These are phyloP conservation scores for Drosophila tripunctata DNA, from an alignment of 2,888 invertebrate species.

Conservation along the genomic window DNA sequence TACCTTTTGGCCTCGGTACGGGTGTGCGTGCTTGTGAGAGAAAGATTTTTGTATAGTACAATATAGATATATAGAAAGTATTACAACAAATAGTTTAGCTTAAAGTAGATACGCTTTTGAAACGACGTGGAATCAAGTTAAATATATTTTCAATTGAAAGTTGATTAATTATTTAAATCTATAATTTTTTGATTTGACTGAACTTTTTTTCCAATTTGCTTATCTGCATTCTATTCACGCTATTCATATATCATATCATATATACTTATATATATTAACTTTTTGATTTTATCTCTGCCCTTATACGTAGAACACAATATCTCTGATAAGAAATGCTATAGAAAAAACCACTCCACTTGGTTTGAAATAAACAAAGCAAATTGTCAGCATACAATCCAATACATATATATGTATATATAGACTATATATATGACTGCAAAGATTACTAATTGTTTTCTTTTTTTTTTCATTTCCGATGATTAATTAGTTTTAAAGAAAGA, in stretches of 20 bases:
- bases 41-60: conserved; percentile 39
- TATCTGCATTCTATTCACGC: too few relatives aligned
- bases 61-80: conserved; percentile 3
- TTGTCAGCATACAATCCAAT: background rate
- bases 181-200: background rate
- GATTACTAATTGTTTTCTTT: conserved; percentile 7
- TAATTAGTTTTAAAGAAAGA: background rate
- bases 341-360: background rate
- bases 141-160: too few relatives aligned
- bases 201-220: too few relatives aligned
- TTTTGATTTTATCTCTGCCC: too few relatives aligned
- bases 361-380: background rate
- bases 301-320: too few relatives aligned
- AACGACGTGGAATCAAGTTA: too few relatives aligned
- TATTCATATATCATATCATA: too few relatives aligned
- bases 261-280: too few relatives aligned
- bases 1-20: conserved; percentile 81
- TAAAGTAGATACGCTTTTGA: background rate
- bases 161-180: too few relatives aligned
- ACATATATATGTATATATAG: background rate
- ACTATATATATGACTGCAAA: background rate
- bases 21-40: conserved; percentile 83
- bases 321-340: background rate
- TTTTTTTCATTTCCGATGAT: background rate
- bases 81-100: conserved; percentile 17